Evolutionary conservation across 30 jellyfish, hydroid and myxozoan species (phyloP).

Genomic region (Hydractinia echinata): DNA sequence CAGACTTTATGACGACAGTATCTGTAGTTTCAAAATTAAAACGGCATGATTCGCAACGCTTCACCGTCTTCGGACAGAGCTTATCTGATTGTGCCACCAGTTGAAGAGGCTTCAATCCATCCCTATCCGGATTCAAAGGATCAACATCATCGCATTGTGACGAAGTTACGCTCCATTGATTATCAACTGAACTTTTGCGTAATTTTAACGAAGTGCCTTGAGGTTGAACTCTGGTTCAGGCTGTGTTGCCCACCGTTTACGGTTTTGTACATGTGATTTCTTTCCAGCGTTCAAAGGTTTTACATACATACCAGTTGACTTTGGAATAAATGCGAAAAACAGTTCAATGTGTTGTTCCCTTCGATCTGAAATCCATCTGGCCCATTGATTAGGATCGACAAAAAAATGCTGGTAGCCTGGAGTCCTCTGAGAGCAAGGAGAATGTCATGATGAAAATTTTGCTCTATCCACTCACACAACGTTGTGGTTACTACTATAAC

Average conservation of each 20-base stretch:
- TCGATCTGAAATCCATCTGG: constrained; percentile 30
- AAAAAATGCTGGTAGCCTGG: constrained; percentile 38
- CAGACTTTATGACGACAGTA: neutral
- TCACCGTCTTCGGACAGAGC: constrained; percentile 9
- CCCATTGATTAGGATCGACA: constrained; percentile 40
- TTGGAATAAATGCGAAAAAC: constrained; percentile 23
- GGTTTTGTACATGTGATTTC: constrained; percentile 30
- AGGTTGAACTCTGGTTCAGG: constrained; percentile 43
- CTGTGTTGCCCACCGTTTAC: constrained; percentile 25
- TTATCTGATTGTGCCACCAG: constrained; percentile 7
- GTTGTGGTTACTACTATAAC: neutral
- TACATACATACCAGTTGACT: constrained; percentile 16
- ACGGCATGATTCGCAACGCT: constrained; percentile 1
- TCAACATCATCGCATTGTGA: neutral
- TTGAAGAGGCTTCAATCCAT: constrained; percentile 11
- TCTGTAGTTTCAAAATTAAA: neutral
- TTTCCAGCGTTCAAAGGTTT: constrained; percentile 52
- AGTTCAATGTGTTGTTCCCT: constrained; percentile 25
- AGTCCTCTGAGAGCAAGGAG: neutral
- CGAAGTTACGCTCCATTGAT: constrained; percentile 5
- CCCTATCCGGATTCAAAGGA: constrained; percentile 10
- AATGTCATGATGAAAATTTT: neutral
- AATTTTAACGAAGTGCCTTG: no score
- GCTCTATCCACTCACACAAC: neutral
- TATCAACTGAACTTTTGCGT: constrained; percentile 6